Percentiles rank a stretch among this genome's conserved stretches.
Evolutionary conservation across 2,888 invertebrate species (phyloP).

Genomic region (Acanthopleura granulata): DNA sequence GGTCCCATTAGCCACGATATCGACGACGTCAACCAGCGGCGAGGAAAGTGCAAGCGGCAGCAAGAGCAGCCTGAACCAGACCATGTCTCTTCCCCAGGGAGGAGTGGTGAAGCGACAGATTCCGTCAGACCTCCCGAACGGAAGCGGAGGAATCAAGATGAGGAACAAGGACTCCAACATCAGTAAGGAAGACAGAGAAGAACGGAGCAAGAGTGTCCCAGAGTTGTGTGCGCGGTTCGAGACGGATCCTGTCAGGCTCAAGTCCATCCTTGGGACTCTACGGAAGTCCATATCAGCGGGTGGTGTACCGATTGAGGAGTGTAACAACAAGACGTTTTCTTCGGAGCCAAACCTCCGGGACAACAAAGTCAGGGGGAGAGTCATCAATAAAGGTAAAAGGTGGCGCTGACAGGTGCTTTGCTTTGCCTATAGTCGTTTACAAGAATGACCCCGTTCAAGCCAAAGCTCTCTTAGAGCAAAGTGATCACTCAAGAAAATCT

Average conservation of each 20-base stretch:
- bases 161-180: background rate
- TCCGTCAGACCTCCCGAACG: conserved; percentile 17
- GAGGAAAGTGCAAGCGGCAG: conserved; percentile 8
- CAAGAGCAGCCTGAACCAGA: conserved; percentile 16
- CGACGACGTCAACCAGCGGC: conserved; percentile 1
- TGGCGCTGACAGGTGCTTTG: background rate
- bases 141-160: conserved; percentile 16
- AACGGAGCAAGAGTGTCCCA: conserved; percentile 58
- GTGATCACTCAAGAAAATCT: too few relatives aligned
- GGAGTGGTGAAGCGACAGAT: conserved; percentile 18
- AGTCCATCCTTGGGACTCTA: conserved; percentile 36
- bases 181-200: conserved; percentile 29
- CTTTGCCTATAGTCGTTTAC: too few relatives aligned
- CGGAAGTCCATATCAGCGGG: conserved; percentile 56
- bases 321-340: conserved; percentile 43
- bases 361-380: background rate
- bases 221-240: conserved; percentile 57
- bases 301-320: conserved; percentile 40
- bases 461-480: too few relatives aligned
- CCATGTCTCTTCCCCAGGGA: background rate
- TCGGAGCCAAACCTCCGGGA: conserved; percentile 37
- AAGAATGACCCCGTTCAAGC: too few relatives aligned
- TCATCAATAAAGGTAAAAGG: conserved; percentile 5
- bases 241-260: conserved; percentile 38
- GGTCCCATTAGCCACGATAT: conserved; percentile 7